A percentile compares a stretch with the other conserved stretches of the same genome.
Evolutionary conservation across 2,113 vertebrate species (phyloP).

Genomic region (Onychorhynchus coronatus): DNA sequence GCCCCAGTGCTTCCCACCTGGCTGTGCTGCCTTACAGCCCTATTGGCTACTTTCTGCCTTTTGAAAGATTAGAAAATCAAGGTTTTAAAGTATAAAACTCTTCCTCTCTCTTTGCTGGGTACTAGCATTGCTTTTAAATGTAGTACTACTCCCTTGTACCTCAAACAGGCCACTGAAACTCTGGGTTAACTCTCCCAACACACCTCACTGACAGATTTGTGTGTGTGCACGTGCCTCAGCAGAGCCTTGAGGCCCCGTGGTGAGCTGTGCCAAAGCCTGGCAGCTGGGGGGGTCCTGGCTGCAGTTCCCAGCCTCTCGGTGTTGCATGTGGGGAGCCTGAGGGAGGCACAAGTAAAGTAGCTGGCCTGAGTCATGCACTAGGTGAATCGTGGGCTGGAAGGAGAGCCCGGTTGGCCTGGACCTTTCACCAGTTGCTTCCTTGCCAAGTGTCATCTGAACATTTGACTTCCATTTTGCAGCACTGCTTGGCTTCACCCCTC

Average conservation of each 20-base stretch:
- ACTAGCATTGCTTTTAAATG: not conserved
- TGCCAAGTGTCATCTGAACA: not conserved
- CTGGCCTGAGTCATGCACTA: rapidly evolving
- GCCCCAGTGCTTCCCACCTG: rapidly evolving
- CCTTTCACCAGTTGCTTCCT: rapidly evolving
- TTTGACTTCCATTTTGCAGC: not conserved
- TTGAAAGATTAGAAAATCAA: not conserved
- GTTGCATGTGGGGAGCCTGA: rapidly evolving
- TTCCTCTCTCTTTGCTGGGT: not conserved
- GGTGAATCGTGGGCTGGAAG: not conserved
- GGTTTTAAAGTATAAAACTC: not conserved
- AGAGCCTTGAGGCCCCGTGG: rapidly evolving
- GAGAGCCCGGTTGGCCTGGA: not conserved
- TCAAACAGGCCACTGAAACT: not conserved
- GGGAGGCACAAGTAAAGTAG: not conserved
- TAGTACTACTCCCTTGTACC: not conserved
- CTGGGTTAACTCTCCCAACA: rapidly evolving
- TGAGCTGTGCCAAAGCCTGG: not conserved
- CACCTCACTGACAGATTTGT: rapidly evolving
- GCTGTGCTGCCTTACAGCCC: not conserved
- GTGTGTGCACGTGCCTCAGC: rapidly evolving
- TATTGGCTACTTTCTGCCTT: not conserved
- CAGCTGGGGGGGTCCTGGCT: rapidly evolving
- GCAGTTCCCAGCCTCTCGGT: rapidly evolving
- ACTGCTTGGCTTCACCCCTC: not conserved